Evolutionary conservation across 2,888 invertebrate species (phyloP).

Genomic region (Epistrophella euchroma): DNA sequence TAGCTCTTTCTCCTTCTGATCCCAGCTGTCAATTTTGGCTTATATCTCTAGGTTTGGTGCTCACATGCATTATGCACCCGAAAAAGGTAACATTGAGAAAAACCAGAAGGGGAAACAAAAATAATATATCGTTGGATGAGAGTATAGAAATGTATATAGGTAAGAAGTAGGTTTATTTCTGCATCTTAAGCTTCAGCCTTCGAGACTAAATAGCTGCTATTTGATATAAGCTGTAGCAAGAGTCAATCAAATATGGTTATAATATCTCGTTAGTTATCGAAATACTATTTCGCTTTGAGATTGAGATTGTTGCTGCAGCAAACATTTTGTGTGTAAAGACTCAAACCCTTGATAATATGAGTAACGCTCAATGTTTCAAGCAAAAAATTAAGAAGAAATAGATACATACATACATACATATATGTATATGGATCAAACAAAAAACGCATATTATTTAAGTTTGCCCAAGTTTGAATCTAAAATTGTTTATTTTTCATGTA

Average conservation of each 20-base stretch:
- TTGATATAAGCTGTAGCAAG: constrained; percentile 13
- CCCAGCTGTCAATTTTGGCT: constrained; percentile 18
- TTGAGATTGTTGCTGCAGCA: background rate
- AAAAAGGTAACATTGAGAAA: constrained; percentile 54
- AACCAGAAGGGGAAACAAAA: constrained; percentile 37
- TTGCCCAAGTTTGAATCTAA: too few species aligned
- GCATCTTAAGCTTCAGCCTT: constrained; percentile 10
- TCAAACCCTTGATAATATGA: too few species aligned
- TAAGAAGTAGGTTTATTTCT: background rate
- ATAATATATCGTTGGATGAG: constrained; percentile 47
- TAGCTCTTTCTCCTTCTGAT: constrained; percentile 43
- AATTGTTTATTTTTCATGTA: too few species aligned
- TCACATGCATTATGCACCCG: constrained; percentile 13
- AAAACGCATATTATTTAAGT: too few species aligned
- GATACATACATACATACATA: too few species aligned
- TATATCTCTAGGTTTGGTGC: background rate
- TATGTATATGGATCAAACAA: too few species aligned
- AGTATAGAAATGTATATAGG: background rate
- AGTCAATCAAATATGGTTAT: constrained; percentile 74
- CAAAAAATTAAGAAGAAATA: too few species aligned
- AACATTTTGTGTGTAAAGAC: too few species aligned
- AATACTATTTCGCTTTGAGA: background rate
- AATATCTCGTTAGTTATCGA: constrained; percentile 68
- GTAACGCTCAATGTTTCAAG: too few species aligned
- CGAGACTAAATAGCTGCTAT: constrained; percentile 18